Base-by-base conservation (phyloP, 2,888 invertebrate genomes). In the Abrostola triplasia region DNA sequence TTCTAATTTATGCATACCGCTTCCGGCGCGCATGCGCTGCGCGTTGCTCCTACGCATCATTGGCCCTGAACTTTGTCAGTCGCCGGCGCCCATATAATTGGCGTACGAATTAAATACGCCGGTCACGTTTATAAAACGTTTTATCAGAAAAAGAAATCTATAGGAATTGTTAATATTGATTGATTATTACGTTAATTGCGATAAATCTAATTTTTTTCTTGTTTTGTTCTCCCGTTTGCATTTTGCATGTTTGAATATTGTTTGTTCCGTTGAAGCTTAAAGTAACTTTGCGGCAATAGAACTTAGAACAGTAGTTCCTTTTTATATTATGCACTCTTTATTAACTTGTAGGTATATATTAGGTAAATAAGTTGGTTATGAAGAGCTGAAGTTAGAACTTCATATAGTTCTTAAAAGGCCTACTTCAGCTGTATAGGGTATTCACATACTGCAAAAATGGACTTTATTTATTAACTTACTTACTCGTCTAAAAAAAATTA, bases 1-100 rank as follows among this genome's bases (percentile, higher is more conserved):
- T 56, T 56, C 24, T 47, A 56, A 47, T 56, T 56, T 24, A 56
- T 48, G 13, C 37, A n/a, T 50, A 50, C 49, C 52, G n/a, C 36
- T 63, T 60, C 57, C 51, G 48, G 35, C 48, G 56, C 37, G 9
- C 37, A 54, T 67, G 59, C 41, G 11, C n/a, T 52, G 11, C 51
- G 41, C 48, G n/a, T 8, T 70, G 50, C 65, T 65, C 58, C n/a
- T 51, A 49, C 68, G 44, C 48, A 54, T 67, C 56, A 0, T 40
- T 11, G 24, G 13, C 71, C 73, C 68, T 73, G 71, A 72, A 73
- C 71, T 72, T 72, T 73, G 37, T 10, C 5, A 12, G 50, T 48
- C 35, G 12, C 36, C 50, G 49, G 50, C 44, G 56, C 37, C 59
- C 37, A 63, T 58, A 8, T 60, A 41, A 58, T 67, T 55, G 44